A percentile compares a stretch with the other conserved stretches of the same genome.
These are phyloP conservation scores for Donacobius atricapilla DNA, from an alignment of 2,113 vertebrate genomes.

Conservation along the genomic window DNA sequence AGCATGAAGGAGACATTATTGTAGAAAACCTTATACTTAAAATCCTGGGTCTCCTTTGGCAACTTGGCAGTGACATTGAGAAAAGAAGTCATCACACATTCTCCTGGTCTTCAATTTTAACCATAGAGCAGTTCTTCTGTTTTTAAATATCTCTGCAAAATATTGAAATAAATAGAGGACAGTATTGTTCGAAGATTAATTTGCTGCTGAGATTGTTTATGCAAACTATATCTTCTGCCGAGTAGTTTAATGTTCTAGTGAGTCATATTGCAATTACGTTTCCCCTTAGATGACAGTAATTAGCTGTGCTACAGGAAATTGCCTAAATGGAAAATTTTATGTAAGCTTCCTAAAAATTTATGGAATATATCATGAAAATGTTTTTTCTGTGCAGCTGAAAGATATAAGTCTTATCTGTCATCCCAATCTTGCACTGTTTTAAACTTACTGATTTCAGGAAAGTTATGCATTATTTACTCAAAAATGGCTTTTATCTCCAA, in stretches of 20 bases:
- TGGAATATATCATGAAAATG: slow-evolving; percentile 42
- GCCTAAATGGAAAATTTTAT: slow-evolving; percentile 56
- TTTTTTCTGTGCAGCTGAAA: background rate
- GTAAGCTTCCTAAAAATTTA: slow-evolving; percentile 36
- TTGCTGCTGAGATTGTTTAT: slow-evolving; percentile 41
- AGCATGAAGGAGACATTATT: background rate
- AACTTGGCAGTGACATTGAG: background rate
- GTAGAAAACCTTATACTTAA: background rate
- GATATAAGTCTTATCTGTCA: background rate
- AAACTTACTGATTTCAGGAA: slow-evolving; percentile 6
- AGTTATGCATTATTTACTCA: slow-evolving; percentile 7
- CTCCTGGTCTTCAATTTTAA: background rate
- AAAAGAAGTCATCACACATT: background rate
- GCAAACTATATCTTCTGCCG: slow-evolving; percentile 46
- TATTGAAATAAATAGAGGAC: slow-evolving; percentile 16
- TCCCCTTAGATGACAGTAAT: slow-evolving; percentile 40
- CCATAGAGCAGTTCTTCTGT: background rate
- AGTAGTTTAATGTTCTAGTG: slow-evolving; percentile 48
- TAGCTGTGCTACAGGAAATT: slow-evolving; percentile 55
- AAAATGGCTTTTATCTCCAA: slow-evolving; percentile 14
- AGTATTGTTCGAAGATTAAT: slow-evolving; percentile 47
- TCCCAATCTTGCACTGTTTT: background rate
- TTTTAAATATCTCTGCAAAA: slow-evolving; percentile 24
- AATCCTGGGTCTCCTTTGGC: background rate
- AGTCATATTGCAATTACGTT: slow-evolving; percentile 56